Evolutionary conservation across 2,888 invertebrate genomes (phyloP).

Genomic region (Bhutanitis thaidina): DNA sequence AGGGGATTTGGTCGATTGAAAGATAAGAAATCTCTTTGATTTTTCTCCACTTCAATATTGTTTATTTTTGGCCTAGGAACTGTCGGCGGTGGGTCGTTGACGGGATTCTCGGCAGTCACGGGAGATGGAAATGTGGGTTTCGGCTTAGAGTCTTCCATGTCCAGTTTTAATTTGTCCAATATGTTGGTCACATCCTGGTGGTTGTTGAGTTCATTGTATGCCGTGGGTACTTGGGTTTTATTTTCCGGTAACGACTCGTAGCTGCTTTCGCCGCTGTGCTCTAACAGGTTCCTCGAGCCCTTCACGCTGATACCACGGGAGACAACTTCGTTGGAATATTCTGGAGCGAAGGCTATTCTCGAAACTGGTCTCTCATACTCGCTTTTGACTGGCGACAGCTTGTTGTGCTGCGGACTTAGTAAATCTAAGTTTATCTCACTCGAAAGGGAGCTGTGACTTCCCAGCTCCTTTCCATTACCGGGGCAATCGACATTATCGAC

Average conservation of each 20-base stretch:
- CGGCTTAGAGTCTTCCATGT: slow-evolving; percentile 44
- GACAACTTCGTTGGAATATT: slow-evolving; percentile 64
- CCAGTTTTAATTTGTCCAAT: slow-evolving; percentile 57
- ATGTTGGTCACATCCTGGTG: slow-evolving; percentile 38
- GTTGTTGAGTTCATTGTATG: slow-evolving; percentile 44
- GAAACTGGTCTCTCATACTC: slow-evolving; percentile 62
- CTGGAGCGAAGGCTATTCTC: slow-evolving; percentile 55
- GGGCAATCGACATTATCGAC: slow-evolving; percentile 72
- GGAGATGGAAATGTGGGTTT: slow-evolving; percentile 50
- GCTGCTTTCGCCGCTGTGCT: slow-evolving; percentile 61
- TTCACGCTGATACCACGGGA: slow-evolving; percentile 64
- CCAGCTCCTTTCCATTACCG: slow-evolving; percentile 61
- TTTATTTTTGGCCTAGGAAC: slow-evolving; percentile 47
- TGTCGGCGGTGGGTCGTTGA: slow-evolving; percentile 38
- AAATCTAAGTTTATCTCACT: slow-evolving; percentile 80
- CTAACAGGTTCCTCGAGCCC: slow-evolving; percentile 56
- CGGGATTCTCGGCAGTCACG: slow-evolving; percentile 36
- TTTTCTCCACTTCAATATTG: slow-evolving; percentile 52
- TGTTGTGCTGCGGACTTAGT: slow-evolving; percentile 69
- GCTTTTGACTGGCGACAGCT: slow-evolving; percentile 53
- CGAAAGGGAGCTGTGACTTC: slow-evolving; percentile 71
- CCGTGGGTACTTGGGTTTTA: slow-evolving; percentile 35
- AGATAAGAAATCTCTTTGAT: slow-evolving; percentile 43
- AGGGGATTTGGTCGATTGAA: slow-evolving; percentile 68
- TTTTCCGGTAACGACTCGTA: slow-evolving; percentile 52